Conservation (phyloP, 1,140 invertebrate species). For the Ostrea edulis region DNA sequence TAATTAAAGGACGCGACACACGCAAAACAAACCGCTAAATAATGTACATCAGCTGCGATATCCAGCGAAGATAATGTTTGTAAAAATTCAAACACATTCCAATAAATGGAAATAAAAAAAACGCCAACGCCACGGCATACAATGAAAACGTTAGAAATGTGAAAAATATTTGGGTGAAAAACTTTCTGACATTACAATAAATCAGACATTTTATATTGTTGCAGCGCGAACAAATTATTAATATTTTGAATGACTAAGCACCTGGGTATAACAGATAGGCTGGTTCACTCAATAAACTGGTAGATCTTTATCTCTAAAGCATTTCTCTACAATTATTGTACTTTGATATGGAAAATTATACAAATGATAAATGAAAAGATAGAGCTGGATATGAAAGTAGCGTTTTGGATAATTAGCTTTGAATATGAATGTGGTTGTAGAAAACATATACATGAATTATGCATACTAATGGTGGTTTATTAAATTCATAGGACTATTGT, state of each 20-base stretch:
- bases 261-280: background rate
- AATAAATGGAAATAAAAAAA: slow-evolving; percentile 17
- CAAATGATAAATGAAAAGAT: slow-evolving; percentile 38
- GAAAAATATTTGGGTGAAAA: background rate
- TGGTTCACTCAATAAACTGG: background rate
- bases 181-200: slow-evolving; percentile 25
- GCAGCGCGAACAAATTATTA: slow-evolving; percentile 5
- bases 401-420: slow-evolving; percentile 24
- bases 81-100: background rate
- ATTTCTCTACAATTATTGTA: slow-evolving; percentile 21
- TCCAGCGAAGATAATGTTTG: background rate
- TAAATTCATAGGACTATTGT: background rate
- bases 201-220: background rate
- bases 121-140: background rate
- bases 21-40: background rate
- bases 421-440: slow-evolving; percentile 13
- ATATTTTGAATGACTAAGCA: slow-evolving; percentile 33
- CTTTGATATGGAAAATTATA: slow-evolving; percentile 35
- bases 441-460: slow-evolving; percentile 10
- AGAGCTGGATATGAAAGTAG: background rate
- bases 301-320: background rate
- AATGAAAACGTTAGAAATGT: background rate
- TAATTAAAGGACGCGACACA: no score
- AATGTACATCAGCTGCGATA: background rate
- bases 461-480: slow-evolving; percentile 18